phyloP scores from a whole-genome alignment of 1,140 invertebrate species.

The Drosophila kanapiae region DNA sequence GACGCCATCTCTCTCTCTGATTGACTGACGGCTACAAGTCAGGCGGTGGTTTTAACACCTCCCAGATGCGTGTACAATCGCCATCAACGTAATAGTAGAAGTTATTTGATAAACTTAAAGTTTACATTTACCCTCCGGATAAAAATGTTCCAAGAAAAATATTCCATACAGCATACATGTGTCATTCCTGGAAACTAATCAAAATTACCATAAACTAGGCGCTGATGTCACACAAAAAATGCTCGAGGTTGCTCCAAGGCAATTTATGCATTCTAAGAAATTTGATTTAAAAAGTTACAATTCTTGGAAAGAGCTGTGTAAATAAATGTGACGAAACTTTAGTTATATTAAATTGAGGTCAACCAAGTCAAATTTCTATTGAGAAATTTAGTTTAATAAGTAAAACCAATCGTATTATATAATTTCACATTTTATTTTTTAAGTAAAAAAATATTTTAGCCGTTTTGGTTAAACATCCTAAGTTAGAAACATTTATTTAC shows the following conservation, averaged over 20 bases:
- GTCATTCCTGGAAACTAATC: not conserved
- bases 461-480: not conserved
- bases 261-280: not conserved
- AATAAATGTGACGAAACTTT: not conserved
- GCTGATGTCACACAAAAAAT: not conserved
- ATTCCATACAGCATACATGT: not conserved
- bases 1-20: slow-evolving; percentile 67
- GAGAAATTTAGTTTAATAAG: not conserved
- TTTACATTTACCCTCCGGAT: not conserved
- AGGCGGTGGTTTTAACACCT: slow-evolving; percentile 30
- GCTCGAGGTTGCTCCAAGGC: not conserved
- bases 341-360: not conserved
- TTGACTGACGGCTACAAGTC: slow-evolving; percentile 60
- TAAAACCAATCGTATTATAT: not conserved
- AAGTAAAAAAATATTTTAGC: not conserved
- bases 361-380: not conserved
- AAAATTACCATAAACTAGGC: not conserved
- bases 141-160: not conserved
- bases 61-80: slow-evolving; percentile 9
- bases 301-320: not conserved
- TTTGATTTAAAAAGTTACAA: not conserved
- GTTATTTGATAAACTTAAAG: not conserved
- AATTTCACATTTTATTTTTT: no score
- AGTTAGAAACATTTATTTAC: not conserved
- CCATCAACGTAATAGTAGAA: not conserved